Conservation (phyloP, 92 coral and sea anemone genomes). For the Metridium senile region DNA sequence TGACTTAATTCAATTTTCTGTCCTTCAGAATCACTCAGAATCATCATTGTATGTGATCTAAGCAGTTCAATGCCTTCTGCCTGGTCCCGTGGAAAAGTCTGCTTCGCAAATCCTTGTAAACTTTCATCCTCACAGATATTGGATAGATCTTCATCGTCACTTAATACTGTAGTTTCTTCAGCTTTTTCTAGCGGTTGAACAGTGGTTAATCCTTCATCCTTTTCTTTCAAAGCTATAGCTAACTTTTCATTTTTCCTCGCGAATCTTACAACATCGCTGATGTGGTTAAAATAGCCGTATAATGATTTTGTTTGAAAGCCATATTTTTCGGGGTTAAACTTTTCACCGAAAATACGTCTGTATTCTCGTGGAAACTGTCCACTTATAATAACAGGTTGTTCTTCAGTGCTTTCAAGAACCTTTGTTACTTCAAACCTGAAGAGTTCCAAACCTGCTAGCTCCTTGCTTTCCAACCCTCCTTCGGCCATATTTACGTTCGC, state of each 20-base stretch:
- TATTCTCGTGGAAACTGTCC: background rate
- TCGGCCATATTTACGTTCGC: no score
- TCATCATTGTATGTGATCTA: slow-evolving; percentile 5
- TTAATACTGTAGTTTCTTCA: no score
- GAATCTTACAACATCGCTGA: slow-evolving; percentile 4
- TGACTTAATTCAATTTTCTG: slow-evolving; percentile 11
- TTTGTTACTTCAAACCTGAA: background rate
- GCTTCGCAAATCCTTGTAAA: no score
- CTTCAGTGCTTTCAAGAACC: background rate
- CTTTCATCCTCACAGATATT: no score
- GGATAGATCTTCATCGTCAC: background rate
- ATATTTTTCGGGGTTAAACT: background rate
- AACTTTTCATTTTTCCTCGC: background rate
- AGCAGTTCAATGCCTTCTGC: background rate
- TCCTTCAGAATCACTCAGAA: background rate
- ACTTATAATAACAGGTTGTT: background rate
- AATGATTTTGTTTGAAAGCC: background rate
- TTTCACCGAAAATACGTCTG: background rate
- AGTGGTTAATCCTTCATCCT: background rate
- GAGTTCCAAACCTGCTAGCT: background rate
- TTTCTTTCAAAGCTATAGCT: background rate
- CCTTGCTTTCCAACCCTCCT: background rate
- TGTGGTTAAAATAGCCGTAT: slow-evolving; percentile 2
- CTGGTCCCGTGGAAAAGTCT: no score
- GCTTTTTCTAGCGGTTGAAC: background rate